Evolutionary conservation across 2,888 invertebrate species (phyloP).

Genomic region (Diaprepes abbreviatus): DNA sequence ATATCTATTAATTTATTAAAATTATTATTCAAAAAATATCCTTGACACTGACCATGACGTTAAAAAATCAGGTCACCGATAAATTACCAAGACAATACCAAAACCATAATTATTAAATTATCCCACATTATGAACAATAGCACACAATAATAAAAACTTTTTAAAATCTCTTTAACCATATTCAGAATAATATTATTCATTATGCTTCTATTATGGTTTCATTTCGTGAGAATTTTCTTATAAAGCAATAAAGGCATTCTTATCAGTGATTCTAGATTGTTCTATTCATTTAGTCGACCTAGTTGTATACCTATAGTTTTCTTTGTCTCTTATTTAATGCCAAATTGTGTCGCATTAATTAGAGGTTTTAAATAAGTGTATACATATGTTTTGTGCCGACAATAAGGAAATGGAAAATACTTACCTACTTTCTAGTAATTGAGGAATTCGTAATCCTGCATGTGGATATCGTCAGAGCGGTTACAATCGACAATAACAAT

Average conservation of each 20-base stretch:
- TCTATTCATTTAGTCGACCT: constrained; percentile 13
- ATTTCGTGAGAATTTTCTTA: constrained; percentile 25
- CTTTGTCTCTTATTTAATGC: neutral
- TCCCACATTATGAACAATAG: constrained; percentile 31
- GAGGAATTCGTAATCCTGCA: no score
- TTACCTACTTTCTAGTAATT: no score
- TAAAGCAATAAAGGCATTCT: constrained; percentile 11
- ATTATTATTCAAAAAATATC: no score
- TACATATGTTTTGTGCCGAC: neutral
- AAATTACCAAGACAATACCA: constrained; percentile 16
- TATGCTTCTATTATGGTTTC: constrained; percentile 8
- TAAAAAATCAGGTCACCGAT: constrained; percentile 19
- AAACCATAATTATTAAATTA: constrained; percentile 31
- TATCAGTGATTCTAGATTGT: constrained; percentile 13
- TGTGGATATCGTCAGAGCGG: no score
- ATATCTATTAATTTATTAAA: no score
- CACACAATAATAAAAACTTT: constrained; percentile 9
- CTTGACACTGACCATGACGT: constrained; percentile 36
- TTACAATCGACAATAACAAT: no score
- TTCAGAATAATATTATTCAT: constrained; percentile 18
- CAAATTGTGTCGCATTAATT: neutral
- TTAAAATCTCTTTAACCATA: constrained; percentile 19
- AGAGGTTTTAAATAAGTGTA: neutral
- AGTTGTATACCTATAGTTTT: neutral
- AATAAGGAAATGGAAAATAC: no score